A percentile compares a stretch with the other conserved stretches of the same genome.
phyloP scores from a whole-genome alignment of 2,113 vertebrate genomes.

The Scopus umbretta region DNA sequence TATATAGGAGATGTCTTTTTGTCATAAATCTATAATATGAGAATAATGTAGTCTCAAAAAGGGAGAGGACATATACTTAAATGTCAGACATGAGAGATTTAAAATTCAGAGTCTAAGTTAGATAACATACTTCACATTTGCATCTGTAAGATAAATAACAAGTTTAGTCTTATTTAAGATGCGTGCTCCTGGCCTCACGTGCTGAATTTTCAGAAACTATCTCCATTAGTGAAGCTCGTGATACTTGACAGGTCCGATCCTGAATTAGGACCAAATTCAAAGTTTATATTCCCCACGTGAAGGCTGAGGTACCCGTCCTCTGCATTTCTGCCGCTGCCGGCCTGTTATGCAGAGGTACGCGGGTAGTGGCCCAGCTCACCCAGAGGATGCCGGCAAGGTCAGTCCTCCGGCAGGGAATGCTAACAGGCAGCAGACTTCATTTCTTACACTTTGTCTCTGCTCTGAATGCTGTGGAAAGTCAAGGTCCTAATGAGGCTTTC shows the following conservation, averaged over 20 bases:
- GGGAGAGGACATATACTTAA: not conserved
- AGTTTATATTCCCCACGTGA: not conserved
- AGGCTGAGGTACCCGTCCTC: not conserved
- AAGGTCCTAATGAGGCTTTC: not conserved
- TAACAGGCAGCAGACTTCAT: not conserved
- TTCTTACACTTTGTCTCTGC: too few relatives aligned
- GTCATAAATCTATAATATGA: not conserved
- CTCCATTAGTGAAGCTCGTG: not conserved
- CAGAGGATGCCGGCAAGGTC: rapidly evolving
- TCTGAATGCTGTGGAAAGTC: not conserved
- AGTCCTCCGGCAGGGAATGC: not conserved
- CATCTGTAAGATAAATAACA: not conserved
- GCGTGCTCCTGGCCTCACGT: not conserved
- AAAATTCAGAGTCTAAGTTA: not conserved
- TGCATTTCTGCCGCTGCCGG: not conserved
- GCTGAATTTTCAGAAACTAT: not conserved
- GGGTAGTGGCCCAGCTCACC: not conserved
- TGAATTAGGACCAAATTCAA: not conserved
- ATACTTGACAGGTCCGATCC: not conserved
- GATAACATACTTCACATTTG: not conserved
- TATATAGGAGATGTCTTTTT: not conserved
- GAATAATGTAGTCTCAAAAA: not conserved
- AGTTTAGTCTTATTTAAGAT: not conserved
- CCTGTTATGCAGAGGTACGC: rapidly evolving
- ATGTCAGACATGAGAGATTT: not conserved